Evolutionary conservation across 2,797 vertebrate genomes (phyloP).

Genomic region (Ibycter americanus): DNA sequence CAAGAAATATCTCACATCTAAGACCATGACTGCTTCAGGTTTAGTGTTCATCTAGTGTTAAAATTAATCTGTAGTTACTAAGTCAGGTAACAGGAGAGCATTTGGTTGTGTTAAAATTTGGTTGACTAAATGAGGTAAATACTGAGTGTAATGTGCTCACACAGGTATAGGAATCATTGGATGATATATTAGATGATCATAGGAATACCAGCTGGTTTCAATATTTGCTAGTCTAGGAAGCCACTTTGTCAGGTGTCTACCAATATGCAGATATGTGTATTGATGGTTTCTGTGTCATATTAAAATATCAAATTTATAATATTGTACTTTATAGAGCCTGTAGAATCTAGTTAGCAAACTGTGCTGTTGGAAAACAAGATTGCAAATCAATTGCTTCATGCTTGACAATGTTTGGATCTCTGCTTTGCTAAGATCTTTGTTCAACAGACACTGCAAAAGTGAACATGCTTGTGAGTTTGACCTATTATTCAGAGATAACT

Average conservation of each 20-base stretch:
- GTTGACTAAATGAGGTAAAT: not conserved
- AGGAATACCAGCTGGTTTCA: not conserved
- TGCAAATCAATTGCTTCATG: not conserved
- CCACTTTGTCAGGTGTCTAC: not conserved
- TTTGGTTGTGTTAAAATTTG: not conserved
- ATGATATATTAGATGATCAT: not conserved
- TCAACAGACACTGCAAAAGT: not conserved
- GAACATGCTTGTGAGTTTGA: not conserved
- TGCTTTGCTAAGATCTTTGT: not conserved
- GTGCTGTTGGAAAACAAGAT: not conserved
- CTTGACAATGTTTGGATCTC: not conserved
- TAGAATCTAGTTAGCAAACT: not conserved
- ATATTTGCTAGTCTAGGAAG: not conserved
- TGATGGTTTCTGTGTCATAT: not conserved
- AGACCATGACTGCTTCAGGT: not conserved
- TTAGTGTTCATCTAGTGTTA: not conserved
- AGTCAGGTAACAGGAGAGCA: not conserved
- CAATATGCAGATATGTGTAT: not conserved
- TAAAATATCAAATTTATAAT: not conserved
- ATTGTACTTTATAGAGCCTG: not conserved
- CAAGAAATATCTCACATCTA: not conserved
- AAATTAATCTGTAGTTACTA: not conserved
- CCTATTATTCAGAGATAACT: not conserved
- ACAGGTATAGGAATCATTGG: not conserved
- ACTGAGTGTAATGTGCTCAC: not conserved